Conservation (phyloP, 1,140 invertebrate species). For the Habropoda laboriosa region DNA sequence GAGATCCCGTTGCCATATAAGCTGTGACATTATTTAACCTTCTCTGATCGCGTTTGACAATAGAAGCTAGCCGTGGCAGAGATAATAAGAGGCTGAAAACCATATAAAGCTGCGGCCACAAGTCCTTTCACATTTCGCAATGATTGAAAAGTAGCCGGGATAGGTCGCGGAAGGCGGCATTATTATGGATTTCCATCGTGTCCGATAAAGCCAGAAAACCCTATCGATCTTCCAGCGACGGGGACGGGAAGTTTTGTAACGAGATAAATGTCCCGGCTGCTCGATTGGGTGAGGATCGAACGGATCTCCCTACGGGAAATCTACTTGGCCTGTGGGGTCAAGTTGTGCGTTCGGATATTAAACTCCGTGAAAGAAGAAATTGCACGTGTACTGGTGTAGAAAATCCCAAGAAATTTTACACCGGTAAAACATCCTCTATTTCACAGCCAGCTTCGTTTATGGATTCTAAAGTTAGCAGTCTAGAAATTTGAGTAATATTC, state of each 20-base stretch:
- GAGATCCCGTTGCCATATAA: slow-evolving; percentile 40
- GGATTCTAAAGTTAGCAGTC: background rate
- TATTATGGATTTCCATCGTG: slow-evolving; percentile 48
- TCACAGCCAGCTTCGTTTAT: background rate
- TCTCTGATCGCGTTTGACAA: slow-evolving; percentile 44
- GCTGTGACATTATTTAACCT: slow-evolving; percentile 47
- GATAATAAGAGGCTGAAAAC: slow-evolving; percentile 48
- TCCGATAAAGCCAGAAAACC: slow-evolving; percentile 35
- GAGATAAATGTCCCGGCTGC: slow-evolving; percentile 36
- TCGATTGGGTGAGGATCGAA: slow-evolving; percentile 39
- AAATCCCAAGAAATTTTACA: background rate
- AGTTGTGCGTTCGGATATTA: slow-evolving; percentile 10
- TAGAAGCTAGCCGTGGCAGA: slow-evolving; percentile 31
- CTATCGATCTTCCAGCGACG: slow-evolving; percentile 34
- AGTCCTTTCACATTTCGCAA: slow-evolving; percentile 54
- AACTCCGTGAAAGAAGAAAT: slow-evolving; percentile 11
- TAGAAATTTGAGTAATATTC: background rate
- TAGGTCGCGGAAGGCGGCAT: slow-evolving; percentile 49
- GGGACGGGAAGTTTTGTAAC: slow-evolving; percentile 27
- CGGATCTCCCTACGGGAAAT: slow-evolving; percentile 39
- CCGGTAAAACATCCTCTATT: background rate
- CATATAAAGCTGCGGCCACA: slow-evolving; percentile 46
- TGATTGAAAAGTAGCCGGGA: slow-evolving; percentile 47
- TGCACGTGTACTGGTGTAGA: background rate
- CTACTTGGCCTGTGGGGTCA: background rate